These are phyloP conservation scores for Poeciliopsis retropinna DNA, from an alignment of 2,113 vertebrate genomes.

Conservation along the genomic window DNA sequence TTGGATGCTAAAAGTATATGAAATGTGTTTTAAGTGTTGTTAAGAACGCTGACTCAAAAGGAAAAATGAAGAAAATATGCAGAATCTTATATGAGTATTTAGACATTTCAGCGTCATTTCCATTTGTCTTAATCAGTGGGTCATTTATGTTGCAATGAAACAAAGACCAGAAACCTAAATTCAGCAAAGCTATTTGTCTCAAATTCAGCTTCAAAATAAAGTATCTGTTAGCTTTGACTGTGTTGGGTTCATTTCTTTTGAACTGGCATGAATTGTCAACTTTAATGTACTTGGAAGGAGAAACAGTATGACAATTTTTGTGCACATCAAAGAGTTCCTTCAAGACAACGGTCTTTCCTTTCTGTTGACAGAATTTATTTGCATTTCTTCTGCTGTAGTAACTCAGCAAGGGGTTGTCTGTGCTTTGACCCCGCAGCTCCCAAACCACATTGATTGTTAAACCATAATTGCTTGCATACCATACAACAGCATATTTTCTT, in stretches of 20 bases:
- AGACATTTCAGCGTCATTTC: too few species aligned
- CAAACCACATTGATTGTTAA: slow-evolving; percentile 59
- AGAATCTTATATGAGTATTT: too few species aligned
- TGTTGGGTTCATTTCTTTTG: background rate
- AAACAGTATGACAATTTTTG: background rate
- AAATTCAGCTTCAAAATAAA: background rate
- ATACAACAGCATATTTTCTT: slow-evolving; percentile 50
- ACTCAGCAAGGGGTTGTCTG: slow-evolving; percentile 61
- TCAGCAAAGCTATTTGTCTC: too few species aligned
- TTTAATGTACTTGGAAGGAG: background rate
- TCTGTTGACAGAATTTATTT: slow-evolving; percentile 57
- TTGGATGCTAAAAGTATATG: background rate
- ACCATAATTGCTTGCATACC: slow-evolving; percentile 76
- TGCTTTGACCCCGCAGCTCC: slow-evolving; percentile 57
- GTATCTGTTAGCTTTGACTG: background rate
- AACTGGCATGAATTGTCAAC: background rate
- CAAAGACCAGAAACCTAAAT: too few species aligned
- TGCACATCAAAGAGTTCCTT: background rate
- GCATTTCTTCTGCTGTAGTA: slow-evolving; percentile 64
- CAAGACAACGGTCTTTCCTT: slow-evolving; percentile 19
- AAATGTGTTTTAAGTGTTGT: background rate
- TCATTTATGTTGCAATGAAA: too few species aligned
- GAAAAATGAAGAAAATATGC: too few species aligned
- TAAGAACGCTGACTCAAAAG: too few species aligned
- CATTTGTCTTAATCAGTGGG: too few species aligned